A percentile compares a stretch with the other conserved stretches of the same genome.
Evolutionary conservation across 2,888 invertebrate species (phyloP).

Genomic region (Plebejus argus): DNA sequence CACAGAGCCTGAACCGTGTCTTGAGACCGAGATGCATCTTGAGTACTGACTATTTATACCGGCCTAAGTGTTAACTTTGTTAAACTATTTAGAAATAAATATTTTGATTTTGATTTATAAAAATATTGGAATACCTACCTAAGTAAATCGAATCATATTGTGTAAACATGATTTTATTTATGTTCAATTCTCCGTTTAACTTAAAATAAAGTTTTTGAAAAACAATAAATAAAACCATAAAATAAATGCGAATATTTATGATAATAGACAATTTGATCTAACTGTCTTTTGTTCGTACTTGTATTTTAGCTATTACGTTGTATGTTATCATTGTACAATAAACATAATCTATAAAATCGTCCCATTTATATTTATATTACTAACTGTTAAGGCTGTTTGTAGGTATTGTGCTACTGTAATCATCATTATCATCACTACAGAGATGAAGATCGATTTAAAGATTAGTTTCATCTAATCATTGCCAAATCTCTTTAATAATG

Average conservation of each 20-base stretch:
- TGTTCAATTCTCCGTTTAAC: background rate
- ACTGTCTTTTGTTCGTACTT: background rate
- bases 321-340: background rate
- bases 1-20: too few species aligned
- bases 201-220: background rate
- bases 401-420: background rate
- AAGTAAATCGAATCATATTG: background rate
- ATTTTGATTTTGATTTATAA: too few species aligned
- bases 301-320: background rate
- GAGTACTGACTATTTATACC: too few species aligned
- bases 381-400: background rate
- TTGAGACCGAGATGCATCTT: too few species aligned
- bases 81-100: too few species aligned
- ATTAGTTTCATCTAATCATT: background rate
- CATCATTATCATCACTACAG: conserved; percentile 4
- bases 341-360: background rate
- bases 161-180: background rate
- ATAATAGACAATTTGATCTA: background rate
- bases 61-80: too few species aligned
- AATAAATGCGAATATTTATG: background rate
- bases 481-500: background rate
- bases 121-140: background rate
- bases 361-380: background rate
- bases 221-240: background rate
- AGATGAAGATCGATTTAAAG: conserved; percentile 19